These are phyloP conservation scores for Caenorhabditis panamensis DNA, from an alignment of 2,888 invertebrate species.

Conservation along the genomic window DNA sequence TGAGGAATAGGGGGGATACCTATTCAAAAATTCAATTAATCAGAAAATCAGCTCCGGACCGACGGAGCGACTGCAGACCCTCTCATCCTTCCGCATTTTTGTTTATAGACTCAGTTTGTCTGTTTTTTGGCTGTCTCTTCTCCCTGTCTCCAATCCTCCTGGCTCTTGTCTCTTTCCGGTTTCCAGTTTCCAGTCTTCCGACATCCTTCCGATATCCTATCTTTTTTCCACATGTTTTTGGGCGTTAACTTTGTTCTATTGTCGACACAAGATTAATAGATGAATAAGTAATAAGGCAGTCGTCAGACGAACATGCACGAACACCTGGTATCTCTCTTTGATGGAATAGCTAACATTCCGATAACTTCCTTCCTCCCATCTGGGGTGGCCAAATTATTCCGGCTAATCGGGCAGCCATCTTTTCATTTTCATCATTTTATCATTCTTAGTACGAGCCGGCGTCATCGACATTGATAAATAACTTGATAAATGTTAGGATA, in stretches of 20 bases:
- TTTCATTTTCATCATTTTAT: not conserved
- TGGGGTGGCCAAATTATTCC: conserved; percentile 11
- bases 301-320: not conserved
- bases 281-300: conserved; percentile 44
- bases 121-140: conserved; percentile 14
- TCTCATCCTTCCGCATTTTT: conserved; percentile 3
- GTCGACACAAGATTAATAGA: too few relatives aligned
- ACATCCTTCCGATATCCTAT: too few relatives aligned
- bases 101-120: not conserved
- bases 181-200: too few relatives aligned
- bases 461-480: conserved; percentile 23
- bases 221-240: too few relatives aligned
- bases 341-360: not conserved
- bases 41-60: conserved; percentile 19
- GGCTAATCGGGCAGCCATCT: not conserved
- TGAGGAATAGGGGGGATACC: not conserved
- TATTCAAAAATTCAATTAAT: conserved; percentile 52
- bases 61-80: conserved; percentile 1
- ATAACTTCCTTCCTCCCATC: not conserved
- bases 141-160: not conserved
- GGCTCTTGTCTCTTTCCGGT: too few relatives aligned
- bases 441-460: conserved; percentile 8
- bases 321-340: conserved; percentile 3
- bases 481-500: conserved; percentile 16
- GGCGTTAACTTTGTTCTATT: not conserved